Evolutionary conservation across 2,113 vertebrate species (phyloP).

Genomic region (Lagenorhynchus albirostris): DNA sequence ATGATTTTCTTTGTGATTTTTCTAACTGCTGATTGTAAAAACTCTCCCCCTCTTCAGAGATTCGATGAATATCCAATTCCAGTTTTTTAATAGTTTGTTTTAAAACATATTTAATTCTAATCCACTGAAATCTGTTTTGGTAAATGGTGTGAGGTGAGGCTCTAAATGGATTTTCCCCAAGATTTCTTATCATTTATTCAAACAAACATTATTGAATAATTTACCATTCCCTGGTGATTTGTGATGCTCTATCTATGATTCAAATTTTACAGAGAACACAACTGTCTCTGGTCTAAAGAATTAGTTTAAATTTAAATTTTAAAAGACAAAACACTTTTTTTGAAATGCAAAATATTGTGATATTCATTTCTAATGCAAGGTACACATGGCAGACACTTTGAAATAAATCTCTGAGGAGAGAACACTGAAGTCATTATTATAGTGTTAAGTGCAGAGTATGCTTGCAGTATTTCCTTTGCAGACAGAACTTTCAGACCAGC

Average conservation of each 20-base stretch:
- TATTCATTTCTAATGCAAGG: not conserved
- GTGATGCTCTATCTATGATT: not conserved
- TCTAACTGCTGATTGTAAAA: constrained; percentile 13
- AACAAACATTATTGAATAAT: constrained; percentile 37
- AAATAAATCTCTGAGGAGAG: not conserved
- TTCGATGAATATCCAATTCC: constrained; percentile 7
- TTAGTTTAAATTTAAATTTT: not conserved
- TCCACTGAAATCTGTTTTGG: not conserved
- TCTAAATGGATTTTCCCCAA: constrained; percentile 48
- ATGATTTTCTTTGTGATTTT: not conserved
- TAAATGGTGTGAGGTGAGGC: constrained; percentile 13
- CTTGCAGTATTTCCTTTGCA: not conserved
- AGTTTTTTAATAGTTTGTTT: not conserved
- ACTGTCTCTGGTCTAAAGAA: not conserved
- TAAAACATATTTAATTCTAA: constrained; percentile 19
- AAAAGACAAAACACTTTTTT: not conserved
- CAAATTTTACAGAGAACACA: constrained; percentile 6
- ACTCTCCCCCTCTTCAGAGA: not conserved
- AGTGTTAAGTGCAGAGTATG: not conserved
- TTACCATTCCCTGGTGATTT: not conserved
- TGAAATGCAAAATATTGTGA: constrained; percentile 9
- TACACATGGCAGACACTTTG: not conserved
- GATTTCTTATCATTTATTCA: constrained; percentile 49
- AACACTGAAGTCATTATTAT: not conserved
- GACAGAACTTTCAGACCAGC: not conserved